These are phyloP conservation scores for Bradynema listronoti DNA, from an alignment of 1,140 invertebrate genomes.

Conservation along the genomic window DNA sequence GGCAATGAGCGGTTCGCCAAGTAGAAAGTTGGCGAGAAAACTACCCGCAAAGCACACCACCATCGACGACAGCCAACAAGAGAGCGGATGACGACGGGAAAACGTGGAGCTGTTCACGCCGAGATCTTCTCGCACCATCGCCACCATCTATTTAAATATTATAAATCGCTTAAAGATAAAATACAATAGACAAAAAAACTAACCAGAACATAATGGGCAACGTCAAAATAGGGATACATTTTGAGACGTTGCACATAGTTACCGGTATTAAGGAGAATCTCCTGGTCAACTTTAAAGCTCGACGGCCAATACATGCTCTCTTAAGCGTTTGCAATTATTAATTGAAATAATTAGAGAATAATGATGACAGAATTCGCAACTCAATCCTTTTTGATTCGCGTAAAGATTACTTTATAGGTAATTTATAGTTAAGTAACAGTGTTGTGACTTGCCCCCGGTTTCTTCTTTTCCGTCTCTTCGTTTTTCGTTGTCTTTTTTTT, in stretches of 20 bases:
- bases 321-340: no score
- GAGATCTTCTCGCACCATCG: conserved; percentile 78
- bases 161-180: conserved; percentile 1
- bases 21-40: conserved; percentile 82
- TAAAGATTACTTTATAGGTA: no score
- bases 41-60: conserved; percentile 90
- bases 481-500: no score
- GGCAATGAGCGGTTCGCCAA: conserved; percentile 87
- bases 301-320: conserved; percentile 16
- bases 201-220: conserved; percentile 74
- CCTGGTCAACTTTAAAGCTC: conserved; percentile 38
- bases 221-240: conserved; percentile 98
- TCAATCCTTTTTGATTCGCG: no score
- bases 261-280: conserved; percentile 36
- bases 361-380: no score
- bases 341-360: no score
- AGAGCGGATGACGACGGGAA: conserved; percentile 88
- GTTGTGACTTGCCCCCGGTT: no score
- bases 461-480: no score
- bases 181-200: conserved; percentile 20
- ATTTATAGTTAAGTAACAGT: no score
- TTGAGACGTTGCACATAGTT: conserved; percentile 78
- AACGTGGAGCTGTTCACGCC: conserved; percentile 83
- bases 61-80: conserved; percentile 96
- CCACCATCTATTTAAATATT: conserved; percentile 62